phyloP scores from a whole-genome alignment of 2,888 invertebrate species.

The Agriotes lineatus region DNA sequence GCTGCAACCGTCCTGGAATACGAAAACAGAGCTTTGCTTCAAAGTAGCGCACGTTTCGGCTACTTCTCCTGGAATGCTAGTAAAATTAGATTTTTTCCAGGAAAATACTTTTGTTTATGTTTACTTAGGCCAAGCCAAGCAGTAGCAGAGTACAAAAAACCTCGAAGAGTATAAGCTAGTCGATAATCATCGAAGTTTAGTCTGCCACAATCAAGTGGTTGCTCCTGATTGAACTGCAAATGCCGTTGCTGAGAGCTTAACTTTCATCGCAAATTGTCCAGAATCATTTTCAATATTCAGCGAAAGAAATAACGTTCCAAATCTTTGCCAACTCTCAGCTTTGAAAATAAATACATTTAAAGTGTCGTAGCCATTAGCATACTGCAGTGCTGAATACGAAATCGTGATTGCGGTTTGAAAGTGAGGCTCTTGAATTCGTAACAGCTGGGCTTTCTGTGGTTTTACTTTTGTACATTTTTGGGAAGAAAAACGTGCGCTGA shows the following conservation, averaged over 20 bases:
- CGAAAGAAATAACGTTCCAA: background rate
- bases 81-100: too few relatives aligned
- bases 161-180: too few relatives aligned
- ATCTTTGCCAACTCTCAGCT: conserved; percentile 20
- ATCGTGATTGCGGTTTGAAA: conserved; percentile 39
- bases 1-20: background rate
- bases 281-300: conserved; percentile 15
- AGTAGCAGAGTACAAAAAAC: too few relatives aligned
- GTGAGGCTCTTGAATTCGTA: conserved; percentile 35
- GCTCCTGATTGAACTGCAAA: background rate
- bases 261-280: conserved; percentile 10
- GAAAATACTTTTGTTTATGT: too few relatives aligned
- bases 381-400: conserved; percentile 37
- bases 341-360: conserved; percentile 35
- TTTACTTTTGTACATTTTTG: conserved; percentile 16
- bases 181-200: background rate
- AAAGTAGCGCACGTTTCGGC: background rate
- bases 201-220: background rate
- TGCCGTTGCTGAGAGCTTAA: background rate
- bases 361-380: conserved; percentile 37
- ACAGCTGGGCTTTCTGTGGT: conserved; percentile 25
- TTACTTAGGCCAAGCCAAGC: too few relatives aligned
- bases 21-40: too few relatives aligned
- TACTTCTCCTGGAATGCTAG: too few relatives aligned
- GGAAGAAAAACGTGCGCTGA: conserved; percentile 13